Conservation (phyloP, 2,888 invertebrate species). For the Lycophotia porphyrea region DNA sequence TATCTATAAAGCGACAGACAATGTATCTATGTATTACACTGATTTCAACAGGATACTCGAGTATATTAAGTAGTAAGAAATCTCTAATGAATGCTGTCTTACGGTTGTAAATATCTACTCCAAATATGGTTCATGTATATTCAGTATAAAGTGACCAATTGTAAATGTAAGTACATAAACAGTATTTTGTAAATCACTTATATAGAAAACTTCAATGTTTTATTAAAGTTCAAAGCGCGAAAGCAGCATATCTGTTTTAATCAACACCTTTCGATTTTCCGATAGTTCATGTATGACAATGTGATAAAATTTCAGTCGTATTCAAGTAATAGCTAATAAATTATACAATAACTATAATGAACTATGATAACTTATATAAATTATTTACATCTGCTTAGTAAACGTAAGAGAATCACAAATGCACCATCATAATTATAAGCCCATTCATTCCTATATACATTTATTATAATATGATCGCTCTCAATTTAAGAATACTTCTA, state of each 20-base stretch:
- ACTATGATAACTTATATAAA: slow-evolving; percentile 85
- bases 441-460: slow-evolving; percentile 84
- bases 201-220: slow-evolving; percentile 52
- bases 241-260: slow-evolving; percentile 68
- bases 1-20: slow-evolving; percentile 70
- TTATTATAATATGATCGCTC: slow-evolving; percentile 76
- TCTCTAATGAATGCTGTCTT: slow-evolving; percentile 65
- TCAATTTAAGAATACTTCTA: slow-evolving; percentile 65
- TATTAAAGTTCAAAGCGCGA: slow-evolving; percentile 44
- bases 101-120: slow-evolving; percentile 61
- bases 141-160: slow-evolving; percentile 62
- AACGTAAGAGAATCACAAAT: slow-evolving; percentile 83
- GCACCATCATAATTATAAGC: slow-evolving; percentile 81
- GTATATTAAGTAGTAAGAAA: slow-evolving; percentile 56
- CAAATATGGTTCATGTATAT: slow-evolving; percentile 61
- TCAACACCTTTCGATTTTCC: slow-evolving; percentile 30
- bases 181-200: slow-evolving; percentile 55
- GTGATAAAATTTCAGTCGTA: slow-evolving; percentile 81
- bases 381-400: slow-evolving; percentile 85
- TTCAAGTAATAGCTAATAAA: slow-evolving; percentile 81
- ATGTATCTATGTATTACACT: slow-evolving; percentile 52
- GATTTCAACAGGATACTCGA: slow-evolving; percentile 55
- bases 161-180: slow-evolving; percentile 65
- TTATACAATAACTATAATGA: slow-evolving; percentile 77
- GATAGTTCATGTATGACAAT: slow-evolving; percentile 47